Evolutionary conservation across 2,888 invertebrate genomes (phyloP).

Genomic region (Gandaritis pyraliata): DNA sequence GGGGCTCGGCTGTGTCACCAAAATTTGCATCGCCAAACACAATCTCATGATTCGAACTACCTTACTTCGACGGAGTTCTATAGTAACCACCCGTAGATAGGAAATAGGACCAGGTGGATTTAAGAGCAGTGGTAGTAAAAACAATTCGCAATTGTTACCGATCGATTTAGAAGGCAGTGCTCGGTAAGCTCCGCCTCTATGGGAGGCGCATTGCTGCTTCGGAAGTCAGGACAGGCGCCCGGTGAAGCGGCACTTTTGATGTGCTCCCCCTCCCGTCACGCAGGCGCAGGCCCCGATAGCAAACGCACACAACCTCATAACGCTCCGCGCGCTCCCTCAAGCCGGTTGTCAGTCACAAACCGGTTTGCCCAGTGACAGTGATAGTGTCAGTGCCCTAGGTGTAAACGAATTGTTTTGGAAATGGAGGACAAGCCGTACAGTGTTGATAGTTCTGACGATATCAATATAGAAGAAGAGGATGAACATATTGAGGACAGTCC

Average conservation of each 20-base stretch:
- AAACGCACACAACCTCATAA: conserved; percentile 81
- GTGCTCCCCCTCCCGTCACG: conserved; percentile 58
- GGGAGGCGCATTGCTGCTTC: conserved; percentile 79
- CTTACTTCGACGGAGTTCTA: conserved; percentile 61
- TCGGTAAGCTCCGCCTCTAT: conserved; percentile 75
- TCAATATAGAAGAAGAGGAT: conserved; percentile 79
- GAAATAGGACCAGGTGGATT: conserved; percentile 57
- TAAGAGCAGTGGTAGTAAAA: conserved; percentile 50
- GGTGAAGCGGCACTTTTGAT: conserved; percentile 77
- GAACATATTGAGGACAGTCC: conserved; percentile 75
- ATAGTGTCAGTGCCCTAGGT: conserved; percentile 72
- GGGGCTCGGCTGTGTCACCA: conserved; percentile 72
- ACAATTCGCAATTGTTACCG: conserved; percentile 70
- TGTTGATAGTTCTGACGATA: conserved; percentile 82
- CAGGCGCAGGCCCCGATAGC: conserved; percentile 71
- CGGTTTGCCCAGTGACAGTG: conserved; percentile 76
- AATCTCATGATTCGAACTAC: conserved; percentile 51
- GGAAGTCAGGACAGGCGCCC: conserved; percentile 80
- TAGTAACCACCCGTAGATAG: conserved; percentile 7
- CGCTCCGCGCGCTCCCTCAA: conserved; percentile 79
- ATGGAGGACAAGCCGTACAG: conserved; percentile 82
- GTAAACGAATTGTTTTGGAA: conserved; percentile 70
- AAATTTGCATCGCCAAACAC: conserved; percentile 72
- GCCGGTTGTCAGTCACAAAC: conserved; percentile 80
- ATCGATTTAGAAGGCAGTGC: conserved; percentile 81